Base-by-base conservation (phyloP, 2,888 invertebrate species). In the Prosapia bicincta region DNA sequence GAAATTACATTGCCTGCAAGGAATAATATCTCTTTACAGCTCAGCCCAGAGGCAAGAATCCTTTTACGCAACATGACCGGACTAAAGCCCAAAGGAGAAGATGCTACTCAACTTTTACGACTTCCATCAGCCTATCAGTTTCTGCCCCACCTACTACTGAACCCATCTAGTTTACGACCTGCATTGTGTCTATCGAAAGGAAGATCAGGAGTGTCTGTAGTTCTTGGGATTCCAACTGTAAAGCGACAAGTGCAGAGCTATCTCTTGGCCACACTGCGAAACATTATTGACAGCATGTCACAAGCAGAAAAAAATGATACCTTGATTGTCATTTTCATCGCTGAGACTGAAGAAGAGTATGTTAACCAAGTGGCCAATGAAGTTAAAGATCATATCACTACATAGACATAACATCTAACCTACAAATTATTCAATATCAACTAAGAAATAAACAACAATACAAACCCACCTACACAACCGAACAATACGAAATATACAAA, bases 221-320 rank as follows among this genome's bases (percentile, higher is more conserved):
- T 97, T 0, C 87, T 97, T 69, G 98, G 96, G 0, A 89, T 98
- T 78, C 97, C 97, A 0, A 97, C 97, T 0, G 96, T 98, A 6
- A 92, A 91, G 81, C 87, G 98, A 66, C 94, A 95, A 79, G 93
- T 94, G 81, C 95, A 96, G 83, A 93, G 90, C 80, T 98, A 98
- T 85, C 87, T 98, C 54, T 87, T 95, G 85, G 89, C 93, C 26
- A 97, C 98, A 0, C 85, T 98, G 72, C 92, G 93, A 85, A 95
- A 94, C 84, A 86, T 98, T 26, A 86, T 98, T 70, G 90, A 90
- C 75, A 93, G 93, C 72, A 91, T 98, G 91, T 90, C 88, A 71
- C 86, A 89, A 1, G 88, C 88, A 7, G 91, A 93, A 79, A 90
- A 91, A 71, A 88, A 90, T n/a, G 93, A 95, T 83, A 90, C 93